Percentiles rank a stretch among this genome's conserved stretches.
Conservation (phyloP, 2,113 vertebrate genomes). For the rat (Rattus norvegicus) region DNA sequence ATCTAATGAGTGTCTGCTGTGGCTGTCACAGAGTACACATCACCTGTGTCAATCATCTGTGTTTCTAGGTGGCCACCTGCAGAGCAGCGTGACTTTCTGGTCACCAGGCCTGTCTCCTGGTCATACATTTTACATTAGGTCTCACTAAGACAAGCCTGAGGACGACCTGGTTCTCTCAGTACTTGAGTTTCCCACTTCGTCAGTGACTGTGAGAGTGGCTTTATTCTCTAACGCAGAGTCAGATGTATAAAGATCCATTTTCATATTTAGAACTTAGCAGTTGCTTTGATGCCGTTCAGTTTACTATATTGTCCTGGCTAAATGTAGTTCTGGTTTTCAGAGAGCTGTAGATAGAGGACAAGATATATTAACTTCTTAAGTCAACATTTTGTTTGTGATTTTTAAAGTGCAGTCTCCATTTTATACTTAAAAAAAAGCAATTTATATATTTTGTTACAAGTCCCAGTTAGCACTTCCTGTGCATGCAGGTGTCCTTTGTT, state of each 20-base stretch:
- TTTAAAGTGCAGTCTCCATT: conserved; percentile 29
- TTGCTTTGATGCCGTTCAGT: background rate
- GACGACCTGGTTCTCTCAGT: background rate
- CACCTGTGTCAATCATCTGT: fast-evolving
- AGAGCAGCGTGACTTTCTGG: background rate
- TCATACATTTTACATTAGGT: background rate
- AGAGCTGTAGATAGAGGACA: background rate
- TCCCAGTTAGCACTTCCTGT: background rate
- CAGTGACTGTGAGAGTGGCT: background rate
- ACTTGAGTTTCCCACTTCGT: background rate
- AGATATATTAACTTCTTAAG: background rate
- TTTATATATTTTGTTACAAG: background rate
- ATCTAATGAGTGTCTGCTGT: background rate
- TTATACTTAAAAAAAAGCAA: conserved; percentile 9
- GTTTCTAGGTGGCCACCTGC: background rate
- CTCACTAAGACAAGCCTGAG: background rate
- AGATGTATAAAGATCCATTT: background rate
- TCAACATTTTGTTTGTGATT: conserved; percentile 7
- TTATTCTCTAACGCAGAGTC: background rate
- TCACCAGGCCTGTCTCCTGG: background rate
- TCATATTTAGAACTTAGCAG: background rate
- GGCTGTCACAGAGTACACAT: background rate
- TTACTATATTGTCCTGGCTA: background rate
- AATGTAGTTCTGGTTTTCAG: background rate
- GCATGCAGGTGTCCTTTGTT: background rate